phyloP scores from a whole-genome alignment of 2,888 invertebrate species.

The Geophilus truncorum region DNA sequence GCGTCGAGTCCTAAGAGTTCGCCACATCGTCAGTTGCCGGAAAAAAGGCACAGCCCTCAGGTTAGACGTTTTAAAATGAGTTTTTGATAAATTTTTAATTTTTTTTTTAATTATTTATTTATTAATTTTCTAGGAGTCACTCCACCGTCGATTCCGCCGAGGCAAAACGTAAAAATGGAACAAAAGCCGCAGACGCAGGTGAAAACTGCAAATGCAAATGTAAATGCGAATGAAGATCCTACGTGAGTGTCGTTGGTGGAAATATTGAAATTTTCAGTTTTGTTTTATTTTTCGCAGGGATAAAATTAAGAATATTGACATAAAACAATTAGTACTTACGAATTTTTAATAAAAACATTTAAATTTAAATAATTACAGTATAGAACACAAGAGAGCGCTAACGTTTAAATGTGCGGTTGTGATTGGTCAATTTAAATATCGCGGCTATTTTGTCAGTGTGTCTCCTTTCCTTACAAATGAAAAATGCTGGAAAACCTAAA shows the following conservation, averaged over 20 bases:
- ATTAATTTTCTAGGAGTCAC: not conserved
- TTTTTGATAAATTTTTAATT: not conserved
- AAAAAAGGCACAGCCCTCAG: slow-evolving; percentile 30
- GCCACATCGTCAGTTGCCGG: slow-evolving; percentile 33
- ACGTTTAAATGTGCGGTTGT: no score
- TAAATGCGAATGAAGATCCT: not conserved
- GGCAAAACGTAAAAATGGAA: not conserved
- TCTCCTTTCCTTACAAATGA: no score
- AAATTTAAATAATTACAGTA: no score
- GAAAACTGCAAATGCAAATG: not conserved
- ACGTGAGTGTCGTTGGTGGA: no score
- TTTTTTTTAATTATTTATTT: not conserved
- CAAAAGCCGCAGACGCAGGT: not conserved
- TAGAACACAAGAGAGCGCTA: no score
- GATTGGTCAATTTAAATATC: no score
- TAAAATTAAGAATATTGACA: no score
- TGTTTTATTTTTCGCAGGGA: not conserved
- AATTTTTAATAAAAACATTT: no score
- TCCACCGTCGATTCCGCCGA: not conserved
- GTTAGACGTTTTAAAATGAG: slow-evolving; percentile 3
- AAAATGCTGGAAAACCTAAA: no score
- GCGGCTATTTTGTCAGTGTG: no score
- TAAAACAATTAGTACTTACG: no score
- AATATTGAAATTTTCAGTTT: not conserved
- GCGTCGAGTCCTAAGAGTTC: slow-evolving; percentile 35